These are phyloP conservation scores for Lepilemur ruficaudatus DNA, from an alignment of 2,797 vertebrate species.

Conservation along the genomic window DNA sequence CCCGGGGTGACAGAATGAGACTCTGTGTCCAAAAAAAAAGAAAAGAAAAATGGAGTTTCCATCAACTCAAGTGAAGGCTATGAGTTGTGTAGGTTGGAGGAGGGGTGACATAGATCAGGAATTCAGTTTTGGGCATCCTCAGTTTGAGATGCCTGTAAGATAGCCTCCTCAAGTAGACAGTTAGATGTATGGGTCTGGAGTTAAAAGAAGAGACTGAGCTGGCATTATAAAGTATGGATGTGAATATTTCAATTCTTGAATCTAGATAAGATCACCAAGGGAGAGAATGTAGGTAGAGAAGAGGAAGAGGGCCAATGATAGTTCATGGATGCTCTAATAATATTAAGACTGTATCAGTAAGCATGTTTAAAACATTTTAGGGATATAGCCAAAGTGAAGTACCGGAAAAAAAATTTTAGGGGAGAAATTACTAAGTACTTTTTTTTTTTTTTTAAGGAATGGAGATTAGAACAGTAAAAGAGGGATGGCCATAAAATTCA, in stretches of 20 bases:
- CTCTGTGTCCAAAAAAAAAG: no score
- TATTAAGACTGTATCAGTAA: neutral
- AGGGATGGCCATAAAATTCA: neutral
- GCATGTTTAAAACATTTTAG: neutral
- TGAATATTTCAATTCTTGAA: conserved; percentile 21
- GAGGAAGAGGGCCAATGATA: neutral
- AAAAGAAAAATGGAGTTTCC: neutral
- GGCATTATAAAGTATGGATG: neutral
- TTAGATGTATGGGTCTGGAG: neutral
- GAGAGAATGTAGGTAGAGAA: neutral
- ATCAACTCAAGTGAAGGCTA: neutral
- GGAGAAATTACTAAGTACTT: neutral
- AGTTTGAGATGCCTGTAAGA: neutral
- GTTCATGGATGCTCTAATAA: neutral
- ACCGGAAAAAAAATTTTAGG: neutral
- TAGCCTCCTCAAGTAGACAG: neutral
- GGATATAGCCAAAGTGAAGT: no score
- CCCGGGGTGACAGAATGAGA: no score
- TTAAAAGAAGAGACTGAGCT: conserved; percentile 4
- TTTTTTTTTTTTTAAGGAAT: neutral
- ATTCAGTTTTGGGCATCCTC: neutral
- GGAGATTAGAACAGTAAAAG: neutral
- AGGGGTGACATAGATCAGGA: neutral
- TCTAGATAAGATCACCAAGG: neutral
- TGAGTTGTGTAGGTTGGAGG: neutral